Evolutionary conservation across 2,888 invertebrate species (phyloP).

Genomic region (Octodonta nipae): DNA sequence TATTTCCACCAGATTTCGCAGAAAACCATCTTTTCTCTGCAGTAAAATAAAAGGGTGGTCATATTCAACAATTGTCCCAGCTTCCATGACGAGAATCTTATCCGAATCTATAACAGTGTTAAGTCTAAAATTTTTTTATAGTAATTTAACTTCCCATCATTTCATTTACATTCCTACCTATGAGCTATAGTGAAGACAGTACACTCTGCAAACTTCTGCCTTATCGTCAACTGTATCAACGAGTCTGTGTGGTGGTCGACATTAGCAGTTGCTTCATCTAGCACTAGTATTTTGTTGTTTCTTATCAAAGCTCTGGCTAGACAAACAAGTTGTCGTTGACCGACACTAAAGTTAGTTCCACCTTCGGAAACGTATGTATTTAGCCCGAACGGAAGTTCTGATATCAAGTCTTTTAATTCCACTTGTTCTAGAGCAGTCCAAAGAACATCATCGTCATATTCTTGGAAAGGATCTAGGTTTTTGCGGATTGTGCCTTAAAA

Average conservation of each 20-base stretch:
- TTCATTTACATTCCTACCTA: too few species aligned
- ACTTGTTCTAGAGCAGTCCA: constrained; percentile 33
- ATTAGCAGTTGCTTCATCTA: constrained; percentile 71
- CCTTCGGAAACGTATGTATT: constrained; percentile 44
- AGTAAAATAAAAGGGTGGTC: too few species aligned
- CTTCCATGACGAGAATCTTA: too few species aligned
- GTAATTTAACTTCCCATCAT: too few species aligned
- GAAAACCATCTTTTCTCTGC: too few species aligned
- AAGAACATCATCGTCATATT: constrained; percentile 22
- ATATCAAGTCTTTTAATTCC: constrained; percentile 38
- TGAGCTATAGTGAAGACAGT: constrained; percentile 80
- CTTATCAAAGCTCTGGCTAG: constrained; percentile 51
- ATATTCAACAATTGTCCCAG: too few species aligned
- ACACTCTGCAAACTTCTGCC: constrained; percentile 60
- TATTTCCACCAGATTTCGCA: too few species aligned
- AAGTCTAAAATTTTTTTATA: too few species aligned
- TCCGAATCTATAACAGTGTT: too few species aligned
- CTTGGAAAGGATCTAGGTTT: constrained; percentile 27
- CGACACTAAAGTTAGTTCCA: constrained; percentile 36
- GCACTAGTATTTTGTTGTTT: constrained; percentile 30
- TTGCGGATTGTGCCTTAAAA: constrained; percentile 42
- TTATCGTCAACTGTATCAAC: constrained; percentile 64
- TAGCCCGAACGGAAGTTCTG: constrained; percentile 42
- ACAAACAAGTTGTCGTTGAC: constrained; percentile 43
- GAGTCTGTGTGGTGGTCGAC: constrained; percentile 69